phyloP scores from a whole-genome alignment of 1,140 invertebrate species.

The Leptinotarsa texana region DNA sequence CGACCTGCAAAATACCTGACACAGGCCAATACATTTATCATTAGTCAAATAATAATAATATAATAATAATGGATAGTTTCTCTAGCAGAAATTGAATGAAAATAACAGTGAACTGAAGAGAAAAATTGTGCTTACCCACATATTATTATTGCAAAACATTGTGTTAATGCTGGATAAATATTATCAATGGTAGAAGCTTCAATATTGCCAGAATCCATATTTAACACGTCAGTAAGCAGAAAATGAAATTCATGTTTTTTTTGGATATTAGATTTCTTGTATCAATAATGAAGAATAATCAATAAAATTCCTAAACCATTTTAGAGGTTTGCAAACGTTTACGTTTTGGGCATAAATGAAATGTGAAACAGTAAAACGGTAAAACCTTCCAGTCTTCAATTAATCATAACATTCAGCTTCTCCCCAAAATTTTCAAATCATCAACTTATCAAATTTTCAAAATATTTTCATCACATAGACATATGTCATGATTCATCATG shows the following conservation, averaged over 20 bases:
- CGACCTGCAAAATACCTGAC: constrained; percentile 87
- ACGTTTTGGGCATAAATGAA: too few species aligned
- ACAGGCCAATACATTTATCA: constrained; percentile 31
- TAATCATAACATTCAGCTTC: too few species aligned
- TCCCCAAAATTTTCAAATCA: too few species aligned
- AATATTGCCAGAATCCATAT: background rate
- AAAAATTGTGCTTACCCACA: constrained; percentile 69
- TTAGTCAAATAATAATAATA: background rate
- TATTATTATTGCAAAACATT: constrained; percentile 90
- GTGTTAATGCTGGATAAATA: constrained; percentile 84
- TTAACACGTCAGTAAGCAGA: background rate
- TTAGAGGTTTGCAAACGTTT: too few species aligned
- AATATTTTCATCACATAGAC: too few species aligned
- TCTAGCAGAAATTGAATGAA: background rate
- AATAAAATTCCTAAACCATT: too few species aligned
- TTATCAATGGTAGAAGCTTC: constrained; percentile 67
- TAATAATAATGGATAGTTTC: background rate
- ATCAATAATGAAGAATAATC: too few species aligned
- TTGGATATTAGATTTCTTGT: constrained; percentile 78
- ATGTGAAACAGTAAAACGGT: too few species aligned
- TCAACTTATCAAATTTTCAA: too few species aligned
- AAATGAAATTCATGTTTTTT: background rate
- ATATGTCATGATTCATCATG: too few species aligned
- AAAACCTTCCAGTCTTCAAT: too few species aligned
- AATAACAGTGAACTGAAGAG: background rate